Evolutionary conservation across 2,888 invertebrate species (phyloP), one percentile per base, ranked within the genome.

Genomic region (Apamea epomidion): DNA sequence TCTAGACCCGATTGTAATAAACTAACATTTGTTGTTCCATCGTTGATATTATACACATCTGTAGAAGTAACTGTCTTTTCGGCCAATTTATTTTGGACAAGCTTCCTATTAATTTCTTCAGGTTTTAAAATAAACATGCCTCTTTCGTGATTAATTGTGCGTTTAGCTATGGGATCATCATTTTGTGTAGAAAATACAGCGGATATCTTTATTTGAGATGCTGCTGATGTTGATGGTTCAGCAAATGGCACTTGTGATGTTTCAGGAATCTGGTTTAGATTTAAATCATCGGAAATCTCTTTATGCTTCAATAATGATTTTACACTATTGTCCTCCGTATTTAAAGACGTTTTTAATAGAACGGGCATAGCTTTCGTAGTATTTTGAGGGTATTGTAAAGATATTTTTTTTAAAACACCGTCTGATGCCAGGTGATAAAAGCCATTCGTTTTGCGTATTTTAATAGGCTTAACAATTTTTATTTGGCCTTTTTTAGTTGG

Each of bases 61-160:
- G 1, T 69, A 58, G 74, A 58, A 54, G 32, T 32, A 48, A 68
- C 64, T 71, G 45, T 62, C 0, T 42, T 54, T 72, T 82, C 80
- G 7, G 69, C 25, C 12, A 78, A 18, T 72, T 83, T 80, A 48
- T 80, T 87, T 68, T 84, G 64, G 25, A 90, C 78, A 70, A 91
- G 78, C 86, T 93, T 94, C 88, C 94, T 92, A 87, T 97, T 97
- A 54, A 97, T 97, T 93, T 97, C 95, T 90, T 96, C 96, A 0
- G 97, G 97, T 90, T 96, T 97, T 80, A 97, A 93, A 84, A 97
- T 90, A 82, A 94, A 93, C 96, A 96, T 96, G 2, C 93, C 90
- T 69, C 85, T 89, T 83, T 93, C 92, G 16, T 85, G 73, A 87
- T 87, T n/a, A n/a, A n/a, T 93, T 74, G 81, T 84, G 70, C 76